phyloP scores from a whole-genome alignment of 1,140 invertebrate genomes.

The Physella acuta region DNA sequence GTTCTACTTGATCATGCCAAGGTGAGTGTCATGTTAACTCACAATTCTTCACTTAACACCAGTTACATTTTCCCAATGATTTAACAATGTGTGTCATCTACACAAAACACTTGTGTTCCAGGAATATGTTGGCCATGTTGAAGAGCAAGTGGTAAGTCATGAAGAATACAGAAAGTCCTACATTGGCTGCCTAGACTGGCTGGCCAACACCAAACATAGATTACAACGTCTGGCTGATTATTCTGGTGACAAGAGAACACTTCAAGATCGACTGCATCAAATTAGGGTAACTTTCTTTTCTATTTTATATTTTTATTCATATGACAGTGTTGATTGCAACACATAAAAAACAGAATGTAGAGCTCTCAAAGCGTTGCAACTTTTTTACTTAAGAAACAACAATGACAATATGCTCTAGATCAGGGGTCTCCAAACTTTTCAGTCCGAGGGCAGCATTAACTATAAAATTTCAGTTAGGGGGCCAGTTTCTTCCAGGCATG shows the following conservation, averaged over 20 bases:
- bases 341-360: no score
- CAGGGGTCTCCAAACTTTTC: no score
- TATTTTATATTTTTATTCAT: no score
- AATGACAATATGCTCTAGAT: no score
- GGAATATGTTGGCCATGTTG: conserved; percentile 63
- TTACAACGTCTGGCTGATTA: conserved; percentile 81
- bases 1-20: conserved; percentile 33
- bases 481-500: no score
- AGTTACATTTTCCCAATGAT: no score
- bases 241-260: conserved; percentile 72
- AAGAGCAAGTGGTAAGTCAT: conserved; percentile 82
- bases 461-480: no score
- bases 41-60: no score
- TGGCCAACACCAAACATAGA: conserved; percentile 79
- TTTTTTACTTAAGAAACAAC: no score
- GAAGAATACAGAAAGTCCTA: conserved; percentile 82
- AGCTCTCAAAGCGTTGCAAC: no score
- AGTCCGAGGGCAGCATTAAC: no score
- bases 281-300: conserved; percentile 61
- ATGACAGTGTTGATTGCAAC: no score
- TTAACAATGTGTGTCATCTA: not conserved
- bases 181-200: conserved; percentile 82
- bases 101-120: conserved; percentile 11
- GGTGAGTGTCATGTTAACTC: conserved; percentile 30
- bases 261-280: conserved; percentile 83